Percentiles rank a stretch among this genome's conserved stretches.
Evolutionary conservation across 2,888 invertebrate genomes (phyloP).

Genomic region (Phyllotreta striolata): DNA sequence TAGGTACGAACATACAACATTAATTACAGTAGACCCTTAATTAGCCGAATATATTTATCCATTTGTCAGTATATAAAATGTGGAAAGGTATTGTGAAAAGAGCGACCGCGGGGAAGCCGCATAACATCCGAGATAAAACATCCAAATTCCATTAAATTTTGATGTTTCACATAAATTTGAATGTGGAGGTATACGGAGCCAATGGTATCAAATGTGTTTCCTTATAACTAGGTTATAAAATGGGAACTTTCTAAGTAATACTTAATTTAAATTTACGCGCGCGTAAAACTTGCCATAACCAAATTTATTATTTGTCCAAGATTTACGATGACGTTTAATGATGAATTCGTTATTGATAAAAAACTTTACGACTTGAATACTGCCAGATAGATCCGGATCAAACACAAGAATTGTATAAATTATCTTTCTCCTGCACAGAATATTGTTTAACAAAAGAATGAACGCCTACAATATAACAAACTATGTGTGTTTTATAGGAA

Average conservation of each 20-base stretch:
- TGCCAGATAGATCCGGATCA: too few relatives aligned
- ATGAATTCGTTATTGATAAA: slow-evolving; percentile 8
- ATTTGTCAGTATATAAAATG: slow-evolving; percentile 4
- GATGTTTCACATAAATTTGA: slow-evolving; percentile 38
- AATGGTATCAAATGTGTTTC: slow-evolving; percentile 18
- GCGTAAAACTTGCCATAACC: slow-evolving; percentile 24
- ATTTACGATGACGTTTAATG: slow-evolving; percentile 22
- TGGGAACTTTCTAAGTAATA: slow-evolving; percentile 19
- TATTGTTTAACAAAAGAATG: too few relatives aligned
- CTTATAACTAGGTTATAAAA: slow-evolving; percentile 17
- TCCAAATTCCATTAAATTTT: slow-evolving; percentile 35
- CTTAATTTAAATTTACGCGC: slow-evolving; percentile 26
- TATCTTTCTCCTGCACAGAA: too few relatives aligned
- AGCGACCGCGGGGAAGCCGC: neutral
- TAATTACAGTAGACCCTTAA: neutral
- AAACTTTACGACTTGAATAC: neutral
- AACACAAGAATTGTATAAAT: too few relatives aligned
- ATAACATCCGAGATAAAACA: slow-evolving; percentile 10
- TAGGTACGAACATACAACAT: too few relatives aligned
- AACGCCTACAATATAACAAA: too few relatives aligned
- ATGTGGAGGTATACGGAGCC: slow-evolving; percentile 21
- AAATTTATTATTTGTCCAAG: slow-evolving; percentile 20
- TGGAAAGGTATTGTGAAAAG: neutral
- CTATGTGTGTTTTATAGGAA: too few relatives aligned
- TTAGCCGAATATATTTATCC: slow-evolving; percentile 3